Conservation (phyloP, 2,113 vertebrate genomes). For the Periophthalmus modestus region DNA sequence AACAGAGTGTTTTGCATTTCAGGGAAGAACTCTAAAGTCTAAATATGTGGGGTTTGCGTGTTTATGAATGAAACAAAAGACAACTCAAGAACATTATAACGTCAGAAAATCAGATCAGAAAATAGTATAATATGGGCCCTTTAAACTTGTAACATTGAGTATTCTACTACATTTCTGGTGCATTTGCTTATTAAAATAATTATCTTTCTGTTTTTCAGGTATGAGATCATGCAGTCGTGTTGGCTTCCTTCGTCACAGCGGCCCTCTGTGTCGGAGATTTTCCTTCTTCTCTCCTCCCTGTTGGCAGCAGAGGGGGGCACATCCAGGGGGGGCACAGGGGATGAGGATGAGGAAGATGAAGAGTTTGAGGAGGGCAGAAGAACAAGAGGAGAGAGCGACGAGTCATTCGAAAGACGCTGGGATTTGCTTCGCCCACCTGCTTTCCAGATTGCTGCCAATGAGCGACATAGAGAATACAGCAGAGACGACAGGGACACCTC, state of each 20-base stretch:
- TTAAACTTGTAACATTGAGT: no score
- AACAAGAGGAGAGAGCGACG: slow-evolving; percentile 77
- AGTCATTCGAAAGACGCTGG: slow-evolving; percentile 89
- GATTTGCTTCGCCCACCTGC: slow-evolving; percentile 82
- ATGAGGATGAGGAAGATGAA: slow-evolving; percentile 77
- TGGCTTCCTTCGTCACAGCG: slow-evolving; percentile 87
- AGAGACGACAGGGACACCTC: slow-evolving; percentile 74
- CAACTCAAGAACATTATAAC: no score
- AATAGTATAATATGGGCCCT: no score
- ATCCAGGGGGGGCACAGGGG: slow-evolving; percentile 55
- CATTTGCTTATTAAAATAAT: background rate
- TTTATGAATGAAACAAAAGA: no score
- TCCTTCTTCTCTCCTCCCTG: slow-evolving; percentile 89
- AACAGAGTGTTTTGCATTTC: no score
- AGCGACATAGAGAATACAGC: slow-evolving; percentile 66
- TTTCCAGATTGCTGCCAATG: slow-evolving; percentile 70
- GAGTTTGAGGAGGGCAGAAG: slow-evolving; percentile 72
- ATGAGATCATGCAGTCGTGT: slow-evolving; percentile 93
- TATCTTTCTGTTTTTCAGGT: slow-evolving; percentile 72
- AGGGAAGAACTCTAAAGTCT: no score
- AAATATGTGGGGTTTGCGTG: no score
- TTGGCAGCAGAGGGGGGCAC: slow-evolving; percentile 78
- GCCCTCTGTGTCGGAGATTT: slow-evolving; percentile 85
- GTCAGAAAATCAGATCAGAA: no score
- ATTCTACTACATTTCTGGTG: background rate